Base-by-base conservation (phyloP, 1,140 invertebrate species). In the Drosophila eugracilis region DNA sequence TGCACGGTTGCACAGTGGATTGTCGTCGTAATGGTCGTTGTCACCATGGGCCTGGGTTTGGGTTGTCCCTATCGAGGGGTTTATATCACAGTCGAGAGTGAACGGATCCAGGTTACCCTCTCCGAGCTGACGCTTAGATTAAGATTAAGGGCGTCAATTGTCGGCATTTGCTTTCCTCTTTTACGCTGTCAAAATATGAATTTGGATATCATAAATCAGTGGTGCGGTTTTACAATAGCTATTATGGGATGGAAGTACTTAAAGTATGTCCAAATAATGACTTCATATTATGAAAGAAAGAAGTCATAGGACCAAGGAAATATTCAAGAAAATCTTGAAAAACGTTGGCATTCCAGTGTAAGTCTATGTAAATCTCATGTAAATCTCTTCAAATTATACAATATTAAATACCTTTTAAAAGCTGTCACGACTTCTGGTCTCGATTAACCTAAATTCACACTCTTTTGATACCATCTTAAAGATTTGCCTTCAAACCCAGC, bases 81-180 rank as follows among this genome's bases (percentile, higher is more conserved):
- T 71, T 75, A 57, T 74, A 85, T 80, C 73, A 60, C 50, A 52
- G 65, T 59, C 60, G 52, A 53, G 52, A 53, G 14, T 57, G 59
- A 19, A n/a, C 26, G 50, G 53, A 49, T 58, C 66, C 54, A 30
- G 62, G 65, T 49, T 76, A 63, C 52, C 21, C 49, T 49, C 32
- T 39, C 30, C 47, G 19, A 36, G 32, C 66, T 39, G 77, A 85
- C 81, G 83, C 81, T 86, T 75, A 77, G 81, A 81, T 86, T 86
- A 86, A 77, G 81, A 85, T 85, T 85, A 85, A 60, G 58, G 47
- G 66, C 62, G 54, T 42, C 78, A 47, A 52, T 60, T 71, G 76
- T 49, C 55, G 53, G 57, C 62, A 41, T 26, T 74, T 14, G 45
- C 26, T 58, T 30, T 28, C 32, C 28, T 19, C 12, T 69, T 26